These are phyloP conservation scores for Varecia variegata DNA, from an alignment of 2,797 vertebrate species.

Conservation along the genomic window DNA sequence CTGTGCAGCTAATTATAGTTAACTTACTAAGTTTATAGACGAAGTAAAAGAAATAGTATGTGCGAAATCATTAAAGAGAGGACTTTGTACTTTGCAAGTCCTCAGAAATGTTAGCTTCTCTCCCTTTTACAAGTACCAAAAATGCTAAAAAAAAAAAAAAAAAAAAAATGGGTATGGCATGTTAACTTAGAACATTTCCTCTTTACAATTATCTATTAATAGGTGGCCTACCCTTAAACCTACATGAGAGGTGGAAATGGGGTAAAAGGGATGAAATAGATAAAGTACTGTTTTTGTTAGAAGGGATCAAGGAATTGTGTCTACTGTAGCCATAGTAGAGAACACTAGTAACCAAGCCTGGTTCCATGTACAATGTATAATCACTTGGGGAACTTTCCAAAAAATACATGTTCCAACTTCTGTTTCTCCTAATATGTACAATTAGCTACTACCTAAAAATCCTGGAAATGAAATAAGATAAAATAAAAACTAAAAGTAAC, in stretches of 20 bases:
- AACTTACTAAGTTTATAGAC: not conserved
- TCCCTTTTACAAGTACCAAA: not conserved
- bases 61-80: not conserved
- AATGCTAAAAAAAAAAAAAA: not conserved
- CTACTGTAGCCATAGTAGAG: not conserved
- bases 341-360: not conserved
- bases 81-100: not conserved
- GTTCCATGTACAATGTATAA: not conserved
- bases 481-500: constrained; percentile 10
- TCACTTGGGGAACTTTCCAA: not conserved
- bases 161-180: no score
- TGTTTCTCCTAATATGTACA: not conserved
- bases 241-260: not conserved
- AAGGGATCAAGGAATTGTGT: not conserved
- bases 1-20: not conserved
- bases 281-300: not conserved
- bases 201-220: not conserved
- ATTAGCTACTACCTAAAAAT: not conserved
- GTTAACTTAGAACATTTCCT: not conserved
- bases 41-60: not conserved
- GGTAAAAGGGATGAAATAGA: not conserved
- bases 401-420: not conserved
- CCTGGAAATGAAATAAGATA: not conserved
- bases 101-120: not conserved
- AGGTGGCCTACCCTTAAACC: not conserved